Conservation (phyloP, 1,140 invertebrate genomes). For the Mercenaria mercenaria region DNA sequence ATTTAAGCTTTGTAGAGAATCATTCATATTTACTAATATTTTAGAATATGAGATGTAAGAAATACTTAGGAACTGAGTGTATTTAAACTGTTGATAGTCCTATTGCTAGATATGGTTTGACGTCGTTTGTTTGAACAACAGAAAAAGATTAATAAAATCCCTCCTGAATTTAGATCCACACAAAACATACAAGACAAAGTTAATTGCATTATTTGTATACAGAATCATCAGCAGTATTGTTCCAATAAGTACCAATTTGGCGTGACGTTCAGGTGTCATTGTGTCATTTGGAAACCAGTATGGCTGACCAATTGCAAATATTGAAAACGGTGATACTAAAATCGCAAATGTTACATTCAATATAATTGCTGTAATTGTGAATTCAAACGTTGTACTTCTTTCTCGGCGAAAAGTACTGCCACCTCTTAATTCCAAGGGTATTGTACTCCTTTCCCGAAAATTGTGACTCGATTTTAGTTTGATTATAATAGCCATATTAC, state of each 20-base stretch:
- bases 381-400: too few relatives aligned
- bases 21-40: too few relatives aligned
- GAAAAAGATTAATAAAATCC: not conserved
- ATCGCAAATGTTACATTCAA: not conserved
- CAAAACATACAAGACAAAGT: not conserved
- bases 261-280: not conserved
- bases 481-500: too few relatives aligned
- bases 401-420: too few relatives aligned
- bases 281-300: not conserved
- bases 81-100: too few relatives aligned
- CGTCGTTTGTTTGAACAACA: not conserved
- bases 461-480: not conserved
- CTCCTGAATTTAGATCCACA: not conserved
- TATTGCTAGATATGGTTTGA: too few relatives aligned
- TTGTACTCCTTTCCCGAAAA: too few relatives aligned
- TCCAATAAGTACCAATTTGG: not conserved
- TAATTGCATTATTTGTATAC: not conserved
- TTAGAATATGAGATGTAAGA: too few relatives aligned
- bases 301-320: not conserved
- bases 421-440: too few relatives aligned
- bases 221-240: not conserved
- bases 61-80: too few relatives aligned
- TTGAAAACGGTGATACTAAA: not conserved
- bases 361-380: not conserved
- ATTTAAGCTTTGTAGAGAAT: too few relatives aligned